A percentile compares a stretch with the other conserved stretches of the same genome.
These are phyloP conservation scores for Chalcosyrphus nemorum DNA, from an alignment of 2,888 invertebrate species.

Conservation along the genomic window DNA sequence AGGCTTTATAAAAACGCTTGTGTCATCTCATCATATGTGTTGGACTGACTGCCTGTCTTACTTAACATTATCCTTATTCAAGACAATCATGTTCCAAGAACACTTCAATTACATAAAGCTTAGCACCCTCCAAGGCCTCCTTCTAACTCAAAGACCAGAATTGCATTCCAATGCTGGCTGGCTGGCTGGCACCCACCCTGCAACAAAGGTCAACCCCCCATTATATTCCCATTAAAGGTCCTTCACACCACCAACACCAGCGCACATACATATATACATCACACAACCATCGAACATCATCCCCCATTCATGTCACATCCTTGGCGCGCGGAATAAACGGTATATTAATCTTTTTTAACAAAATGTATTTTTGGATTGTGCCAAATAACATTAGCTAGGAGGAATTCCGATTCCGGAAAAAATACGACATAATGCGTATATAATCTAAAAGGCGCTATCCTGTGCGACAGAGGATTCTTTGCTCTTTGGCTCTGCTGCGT, in stretches of 20 bases:
- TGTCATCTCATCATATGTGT: background rate
- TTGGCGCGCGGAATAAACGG: background rate
- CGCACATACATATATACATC: background rate
- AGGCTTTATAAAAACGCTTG: background rate
- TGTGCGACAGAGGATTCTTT: background rate
- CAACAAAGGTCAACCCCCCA: background rate
- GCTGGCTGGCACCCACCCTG: background rate
- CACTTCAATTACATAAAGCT: background rate
- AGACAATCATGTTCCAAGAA: background rate
- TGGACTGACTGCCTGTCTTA: background rate
- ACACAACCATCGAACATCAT: constrained; percentile 4
- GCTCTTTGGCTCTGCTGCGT: no score
- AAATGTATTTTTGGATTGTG: constrained; percentile 60
- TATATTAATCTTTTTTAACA: constrained; percentile 59
- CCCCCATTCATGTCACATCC: constrained; percentile 10
- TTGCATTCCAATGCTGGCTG: background rate
- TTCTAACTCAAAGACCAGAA: background rate
- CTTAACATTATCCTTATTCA: background rate
- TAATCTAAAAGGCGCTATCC: constrained; percentile 62
- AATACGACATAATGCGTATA: constrained; percentile 61
- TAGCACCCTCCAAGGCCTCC: background rate
- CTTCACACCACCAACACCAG: background rate
- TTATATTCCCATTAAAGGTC: constrained; percentile 2
- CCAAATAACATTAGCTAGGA: constrained; percentile 57
- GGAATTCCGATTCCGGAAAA: constrained; percentile 59